Conservation (phyloP, 2,888 invertebrate genomes). For the Cinara cedri region DNA sequence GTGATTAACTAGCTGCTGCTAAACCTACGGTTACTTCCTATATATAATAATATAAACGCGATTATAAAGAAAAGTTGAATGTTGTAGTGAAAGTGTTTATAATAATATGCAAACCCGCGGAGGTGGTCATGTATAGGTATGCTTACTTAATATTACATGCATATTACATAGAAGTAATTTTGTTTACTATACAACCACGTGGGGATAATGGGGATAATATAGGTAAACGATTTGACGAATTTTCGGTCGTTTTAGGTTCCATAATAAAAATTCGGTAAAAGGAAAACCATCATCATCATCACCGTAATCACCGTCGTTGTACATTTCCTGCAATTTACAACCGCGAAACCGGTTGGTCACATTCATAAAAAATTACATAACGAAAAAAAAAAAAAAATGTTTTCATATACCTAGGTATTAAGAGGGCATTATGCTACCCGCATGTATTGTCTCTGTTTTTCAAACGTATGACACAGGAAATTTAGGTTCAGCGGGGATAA, state of each 20-base stretch:
- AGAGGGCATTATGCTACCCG: too few relatives aligned
- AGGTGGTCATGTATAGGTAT: neutral
- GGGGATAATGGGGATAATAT: neutral
- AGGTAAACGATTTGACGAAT: neutral
- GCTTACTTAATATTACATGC: neutral
- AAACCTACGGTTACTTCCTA: conserved; percentile 20
- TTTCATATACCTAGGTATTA: too few relatives aligned
- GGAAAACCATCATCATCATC: conserved; percentile 16
- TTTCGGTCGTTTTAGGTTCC: conserved; percentile 17
- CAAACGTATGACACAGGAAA: too few relatives aligned
- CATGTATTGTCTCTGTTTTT: too few relatives aligned
- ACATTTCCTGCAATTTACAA: too few relatives aligned
- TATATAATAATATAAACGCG: neutral
- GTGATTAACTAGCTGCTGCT: neutral
- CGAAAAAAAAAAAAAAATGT: too few relatives aligned
- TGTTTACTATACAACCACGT: neutral
- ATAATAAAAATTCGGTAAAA: conserved; percentile 12
- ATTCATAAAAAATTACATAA: neutral
- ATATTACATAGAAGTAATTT: neutral
- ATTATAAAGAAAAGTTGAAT: conserved; percentile 44
- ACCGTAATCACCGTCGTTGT: neutral
- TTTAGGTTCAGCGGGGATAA: too few relatives aligned
- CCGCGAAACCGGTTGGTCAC: conserved; percentile 16
- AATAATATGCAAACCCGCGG: conserved; percentile 18
- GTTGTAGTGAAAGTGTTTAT: conserved; percentile 48